Base-by-base conservation (phyloP, 2,113 vertebrate species). In the Pteronura brasiliensis region DNA sequence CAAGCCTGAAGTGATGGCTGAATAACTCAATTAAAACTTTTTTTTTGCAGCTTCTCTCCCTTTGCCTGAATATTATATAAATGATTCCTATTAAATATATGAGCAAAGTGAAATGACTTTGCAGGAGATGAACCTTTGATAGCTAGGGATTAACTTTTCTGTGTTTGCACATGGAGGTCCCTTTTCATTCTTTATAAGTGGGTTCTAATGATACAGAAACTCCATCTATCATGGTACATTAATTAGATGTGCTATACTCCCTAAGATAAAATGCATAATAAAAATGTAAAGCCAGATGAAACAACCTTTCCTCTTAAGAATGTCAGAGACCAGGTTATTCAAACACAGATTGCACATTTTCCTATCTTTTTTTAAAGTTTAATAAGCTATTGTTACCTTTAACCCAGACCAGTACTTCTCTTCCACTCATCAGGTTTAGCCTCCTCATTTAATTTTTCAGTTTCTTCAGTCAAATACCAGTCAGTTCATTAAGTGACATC, bases 1-100 rank as follows among this genome's bases (percentile, higher is more conserved):
- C 93, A 98, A 97, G 89, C 2, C 14, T 74, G 92, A 97, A 97
- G 27, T 96, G 96, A 97, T 92, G 93, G 57, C 79, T 97, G 93
- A 97, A 97, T 97, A 96, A 97, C 97, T 98, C 96, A 98, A 97
- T 98, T 97, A 98, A 98, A 98, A 96, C 71, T 88, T 96, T 80
- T 82, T 92, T 82, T 92, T 72, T 80, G 12, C 39, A 85, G 65
- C 92, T 98, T 97, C 80, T 95, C 29, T 97, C 74, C 57, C 44
- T 90, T 79, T 95, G 86, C 86, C 52, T 96, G 76, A 92, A 82
- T 96, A 92, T 96, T 95, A 96, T 97, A 97, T 90, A 97, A 98
- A 96, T 97, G 96, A 61, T 95, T 96, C 83, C 69, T 96, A 97
- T 97, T 96, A 97, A 98, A 96, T 94, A 20, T 95, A 92, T 92